Percentiles rank a stretch among this genome's conserved stretches.
phyloP scores from a whole-genome alignment of 2,888 invertebrate genomes.

The Cephus spinipes region DNA sequence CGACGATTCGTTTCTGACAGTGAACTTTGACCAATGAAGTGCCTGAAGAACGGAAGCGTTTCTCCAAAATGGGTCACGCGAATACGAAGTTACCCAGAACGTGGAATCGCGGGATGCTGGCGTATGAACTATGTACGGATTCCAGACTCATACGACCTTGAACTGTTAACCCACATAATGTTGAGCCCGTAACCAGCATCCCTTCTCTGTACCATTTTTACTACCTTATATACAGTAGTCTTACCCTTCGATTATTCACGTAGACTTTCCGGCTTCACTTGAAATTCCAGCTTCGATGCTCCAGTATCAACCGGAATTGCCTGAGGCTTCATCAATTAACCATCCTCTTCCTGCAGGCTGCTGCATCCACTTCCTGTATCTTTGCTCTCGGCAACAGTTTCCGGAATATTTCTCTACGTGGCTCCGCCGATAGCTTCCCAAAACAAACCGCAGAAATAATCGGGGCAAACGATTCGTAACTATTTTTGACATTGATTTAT shows the following conservation, averaged over 20 bases:
- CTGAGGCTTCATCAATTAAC: neutral
- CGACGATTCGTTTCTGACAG: conserved; percentile 6
- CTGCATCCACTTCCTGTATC: neutral
- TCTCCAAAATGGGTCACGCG: conserved; percentile 40
- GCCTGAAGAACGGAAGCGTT: conserved; percentile 25
- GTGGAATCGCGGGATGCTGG: conserved; percentile 27
- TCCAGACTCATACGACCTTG: conserved; percentile 42
- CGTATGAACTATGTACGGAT: conserved; percentile 30
- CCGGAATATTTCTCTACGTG: neutral
- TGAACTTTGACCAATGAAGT: conserved; percentile 20
- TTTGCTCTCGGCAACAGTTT: neutral
- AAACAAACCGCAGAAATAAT: neutral
- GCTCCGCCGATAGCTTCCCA: neutral
- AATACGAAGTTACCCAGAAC: neutral
- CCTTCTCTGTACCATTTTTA: conserved; percentile 19
- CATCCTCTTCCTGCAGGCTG: neutral
- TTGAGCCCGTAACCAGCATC: conserved; percentile 11
- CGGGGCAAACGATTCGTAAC: neutral
- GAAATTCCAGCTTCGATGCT: neutral
- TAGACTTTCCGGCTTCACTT: neutral
- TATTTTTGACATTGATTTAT: neutral
- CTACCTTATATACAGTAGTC: conserved; percentile 14
- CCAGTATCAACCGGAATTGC: neutral
- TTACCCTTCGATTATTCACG: conserved; percentile 15
- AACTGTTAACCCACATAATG: conserved; percentile 45